These are phyloP conservation scores for Salarias fasciatus DNA, from an alignment of 2,797 vertebrate species.

Conservation along the genomic window DNA sequence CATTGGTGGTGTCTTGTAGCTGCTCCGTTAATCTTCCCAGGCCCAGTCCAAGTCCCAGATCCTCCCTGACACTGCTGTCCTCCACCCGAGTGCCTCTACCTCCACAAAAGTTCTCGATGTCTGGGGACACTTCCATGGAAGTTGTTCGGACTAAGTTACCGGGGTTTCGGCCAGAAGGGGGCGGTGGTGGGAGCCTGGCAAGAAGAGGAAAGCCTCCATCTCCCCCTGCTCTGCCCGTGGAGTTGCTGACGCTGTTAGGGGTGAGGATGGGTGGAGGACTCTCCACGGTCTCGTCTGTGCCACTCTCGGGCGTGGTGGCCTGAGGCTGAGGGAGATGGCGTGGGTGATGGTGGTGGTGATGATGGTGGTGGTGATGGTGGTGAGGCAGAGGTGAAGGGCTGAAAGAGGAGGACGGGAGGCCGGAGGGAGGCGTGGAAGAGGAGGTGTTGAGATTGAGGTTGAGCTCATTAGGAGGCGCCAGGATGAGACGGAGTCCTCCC, in stretches of 20 bases:
- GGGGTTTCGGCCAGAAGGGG: slow-evolving; percentile 85
- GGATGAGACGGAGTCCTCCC: slow-evolving; percentile 91
- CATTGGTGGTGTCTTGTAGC: slow-evolving; percentile 28
- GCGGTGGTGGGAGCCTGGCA: slow-evolving; percentile 81
- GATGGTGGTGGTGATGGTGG: slow-evolving; percentile 65
- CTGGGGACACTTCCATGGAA: slow-evolving; percentile 48
- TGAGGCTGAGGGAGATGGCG: slow-evolving; percentile 53
- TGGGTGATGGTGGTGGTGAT: slow-evolving; percentile 52
- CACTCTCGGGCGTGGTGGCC: slow-evolving; percentile 80
- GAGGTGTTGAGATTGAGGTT: slow-evolving; percentile 85
- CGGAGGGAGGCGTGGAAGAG: slow-evolving; percentile 83
- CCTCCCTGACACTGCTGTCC: slow-evolving; percentile 72
- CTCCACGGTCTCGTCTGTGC: slow-evolving; percentile 72
- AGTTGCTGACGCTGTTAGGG: slow-evolving; percentile 84
- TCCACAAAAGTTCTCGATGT: slow-evolving; percentile 75
- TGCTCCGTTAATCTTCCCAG: slow-evolving; percentile 65
- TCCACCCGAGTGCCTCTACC: slow-evolving; percentile 77
- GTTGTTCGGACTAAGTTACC: slow-evolving; percentile 56
- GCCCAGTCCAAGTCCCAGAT: slow-evolving; percentile 40
- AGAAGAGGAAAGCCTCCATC: slow-evolving; percentile 75
- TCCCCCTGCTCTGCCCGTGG: slow-evolving; percentile 64
- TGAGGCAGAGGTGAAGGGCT: slow-evolving; percentile 70
- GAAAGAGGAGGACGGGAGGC: slow-evolving; percentile 80
- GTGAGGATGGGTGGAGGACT: slow-evolving; percentile 77
- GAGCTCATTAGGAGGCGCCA: slow-evolving; percentile 91